Conservation (phyloP, 2,888 invertebrate genomes). For the Synergus itoensis region DNA sequence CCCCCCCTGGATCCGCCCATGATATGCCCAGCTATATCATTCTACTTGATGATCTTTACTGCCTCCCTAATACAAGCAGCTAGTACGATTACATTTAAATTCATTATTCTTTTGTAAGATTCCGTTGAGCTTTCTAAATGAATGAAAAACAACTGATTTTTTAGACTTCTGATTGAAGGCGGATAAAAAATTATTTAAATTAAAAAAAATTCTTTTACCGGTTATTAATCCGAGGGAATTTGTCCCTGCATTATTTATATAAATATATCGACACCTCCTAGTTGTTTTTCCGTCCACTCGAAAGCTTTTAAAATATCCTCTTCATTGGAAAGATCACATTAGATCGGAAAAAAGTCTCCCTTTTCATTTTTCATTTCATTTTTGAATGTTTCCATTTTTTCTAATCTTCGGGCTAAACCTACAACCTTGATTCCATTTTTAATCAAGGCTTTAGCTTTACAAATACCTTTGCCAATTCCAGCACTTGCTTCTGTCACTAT, state of each 20-base stretch:
- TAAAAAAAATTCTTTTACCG: slow-evolving; percentile 56
- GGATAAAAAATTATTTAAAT: too few species aligned
- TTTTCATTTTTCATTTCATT: too few species aligned
- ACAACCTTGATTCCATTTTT: too few species aligned
- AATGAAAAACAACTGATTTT: slow-evolving; percentile 35
- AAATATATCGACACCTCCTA: slow-evolving; percentile 81
- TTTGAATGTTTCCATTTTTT: too few species aligned
- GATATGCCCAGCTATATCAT: slow-evolving; percentile 80
- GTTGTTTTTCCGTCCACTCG: slow-evolving; percentile 77
- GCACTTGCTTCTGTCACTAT: too few species aligned
- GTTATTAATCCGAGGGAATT: slow-evolving; percentile 68
- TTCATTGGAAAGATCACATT: slow-evolving; percentile 80
- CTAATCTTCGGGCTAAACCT: too few species aligned
- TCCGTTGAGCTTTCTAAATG: slow-evolving; percentile 66
- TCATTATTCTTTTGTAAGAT: slow-evolving; percentile 75
- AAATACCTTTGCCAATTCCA: too few species aligned
- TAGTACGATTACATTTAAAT: slow-evolving; percentile 81
- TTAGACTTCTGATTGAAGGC: too few species aligned
- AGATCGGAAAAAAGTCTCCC: slow-evolving; percentile 73
- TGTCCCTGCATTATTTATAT: slow-evolving; percentile 82
- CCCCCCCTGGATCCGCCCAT: too few species aligned
- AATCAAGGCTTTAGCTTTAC: too few species aligned
- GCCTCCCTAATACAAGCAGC: slow-evolving; percentile 81
- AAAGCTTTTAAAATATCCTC: slow-evolving; percentile 80
- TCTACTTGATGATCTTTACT: slow-evolving; percentile 79